Base-by-base conservation (phyloP, 2,113 vertebrate genomes). In the Melospiza melodia region DNA sequence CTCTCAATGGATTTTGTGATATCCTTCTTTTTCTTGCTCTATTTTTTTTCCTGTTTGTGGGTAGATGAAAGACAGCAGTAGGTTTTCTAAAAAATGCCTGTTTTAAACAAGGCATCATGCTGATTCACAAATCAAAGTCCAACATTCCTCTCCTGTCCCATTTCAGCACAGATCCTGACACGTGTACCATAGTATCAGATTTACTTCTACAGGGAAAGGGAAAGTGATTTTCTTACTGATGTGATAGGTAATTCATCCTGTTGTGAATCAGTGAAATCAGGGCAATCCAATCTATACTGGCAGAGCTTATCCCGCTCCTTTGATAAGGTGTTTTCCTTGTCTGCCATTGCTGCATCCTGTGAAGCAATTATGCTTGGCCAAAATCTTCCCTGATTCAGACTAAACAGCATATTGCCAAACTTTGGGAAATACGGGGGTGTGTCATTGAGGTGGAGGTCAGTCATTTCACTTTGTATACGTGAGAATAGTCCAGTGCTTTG, bases 21-120 rank as follows among this genome's bases (percentile, higher is more conserved):
- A 24, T 30, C 3, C 1, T 28, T 61, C 15, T 65, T 55, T 35
- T 33, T 1, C 3, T 10, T 0, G 3, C 4, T 3, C 3, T 13
- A 2, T 22, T 51, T 17, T 16, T 57, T 57, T 65, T 75, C 15
- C 10, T 77, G 0, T 58, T 77, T 77, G 5, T 68, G 16, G 5
- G 20, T 58, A 49, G 35, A 72, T 81, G 16, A n/a, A 77, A 84
- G 43, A 28, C 76, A 52, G 8, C 28, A 30, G 7, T 48, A 52
- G 3, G 2, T 59, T 90, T 79, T 37, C 22, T 57, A 15, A 87
- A 62, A 68, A 15, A 25, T 54, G 20, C 12, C 30, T 46, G 4
- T 66, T 82, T 83, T 73, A 79, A 85, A 84, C 20, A 83, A 69
- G 61, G 20, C n/a, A 62, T 16, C 35, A 20, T 6, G 20, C 20